phyloP scores from a whole-genome alignment of 2,113 vertebrate species.

The Actenoides lindsayi region DNA sequence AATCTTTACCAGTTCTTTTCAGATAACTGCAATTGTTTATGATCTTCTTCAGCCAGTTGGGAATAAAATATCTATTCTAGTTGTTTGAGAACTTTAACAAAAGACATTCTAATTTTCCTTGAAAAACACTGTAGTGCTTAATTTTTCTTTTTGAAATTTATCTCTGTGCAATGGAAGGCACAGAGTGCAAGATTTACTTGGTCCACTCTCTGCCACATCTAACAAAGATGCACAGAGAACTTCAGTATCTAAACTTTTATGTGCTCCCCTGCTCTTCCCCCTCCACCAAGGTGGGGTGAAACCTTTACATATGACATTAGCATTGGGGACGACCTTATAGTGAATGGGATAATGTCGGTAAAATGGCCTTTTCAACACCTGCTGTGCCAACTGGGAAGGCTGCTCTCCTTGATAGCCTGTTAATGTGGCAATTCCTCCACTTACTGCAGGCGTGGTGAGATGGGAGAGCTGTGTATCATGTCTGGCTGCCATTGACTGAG shows the following conservation, averaged over 20 bases:
- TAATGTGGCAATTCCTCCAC: neutral
- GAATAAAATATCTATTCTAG: neutral
- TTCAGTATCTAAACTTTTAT: neutral
- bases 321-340: neutral
- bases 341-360: neutral
- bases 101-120: neutral
- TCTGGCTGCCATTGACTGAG: neutral
- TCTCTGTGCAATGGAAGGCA: neutral
- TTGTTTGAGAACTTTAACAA: neutral
- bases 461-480: rapidly evolving
- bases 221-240: neutral
- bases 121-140: neutral
- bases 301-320: neutral
- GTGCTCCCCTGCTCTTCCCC: neutral
- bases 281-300: neutral
- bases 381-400: neutral
- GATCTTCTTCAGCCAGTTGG: neutral
- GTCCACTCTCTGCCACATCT: neutral
- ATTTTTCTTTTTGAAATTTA: neutral
- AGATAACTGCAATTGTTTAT: neutral
- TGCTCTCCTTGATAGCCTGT: neutral
- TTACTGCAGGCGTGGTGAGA: neutral
- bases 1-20: neutral
- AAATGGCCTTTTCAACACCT: neutral
- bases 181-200: neutral